Percentiles rank a stretch among this genome's conserved stretches.
Evolutionary conservation across 2,797 vertebrate genomes (phyloP).

Genomic region (Astyanax mexicanus): DNA sequence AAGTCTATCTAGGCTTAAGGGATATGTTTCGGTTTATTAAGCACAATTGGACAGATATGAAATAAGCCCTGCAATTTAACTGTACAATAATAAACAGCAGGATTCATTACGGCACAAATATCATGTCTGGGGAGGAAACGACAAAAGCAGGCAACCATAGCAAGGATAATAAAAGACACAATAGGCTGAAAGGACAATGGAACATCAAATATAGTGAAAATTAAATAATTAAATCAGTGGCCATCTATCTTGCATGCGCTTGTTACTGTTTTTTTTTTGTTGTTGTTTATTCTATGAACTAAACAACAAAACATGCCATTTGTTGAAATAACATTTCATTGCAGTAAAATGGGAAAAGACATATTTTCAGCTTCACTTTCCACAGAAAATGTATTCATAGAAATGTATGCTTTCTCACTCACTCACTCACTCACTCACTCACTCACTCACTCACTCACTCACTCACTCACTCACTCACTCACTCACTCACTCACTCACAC

Average conservation of each 20-base stretch:
- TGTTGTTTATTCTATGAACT: no score
- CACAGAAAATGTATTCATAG: no score
- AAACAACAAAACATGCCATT: no score
- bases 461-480: no score
- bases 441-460: no score
- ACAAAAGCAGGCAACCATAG: neutral
- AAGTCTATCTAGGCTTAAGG: neutral
- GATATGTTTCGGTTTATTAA: slow-evolving; percentile 1
- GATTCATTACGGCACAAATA: neutral
- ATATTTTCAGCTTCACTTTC: no score
- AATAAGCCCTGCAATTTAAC: neutral
- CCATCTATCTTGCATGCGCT: neutral
- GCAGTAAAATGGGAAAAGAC: no score
- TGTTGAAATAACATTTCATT: no score
- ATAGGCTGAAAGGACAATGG: neutral
- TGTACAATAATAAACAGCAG: neutral
- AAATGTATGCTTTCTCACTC: no score
- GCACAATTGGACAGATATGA: neutral
- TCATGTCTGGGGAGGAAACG: neutral
- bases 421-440: no score
- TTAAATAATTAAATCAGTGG: neutral
- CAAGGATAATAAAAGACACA: neutral
- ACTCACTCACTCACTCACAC: no score
- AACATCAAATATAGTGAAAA: neutral
- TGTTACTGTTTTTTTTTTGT: no score